A percentile compares a stretch with the other conserved stretches of the same genome.
phyloP scores from a whole-genome alignment of 1,140 invertebrate species.

The Cheumatopsyche charites region DNA sequence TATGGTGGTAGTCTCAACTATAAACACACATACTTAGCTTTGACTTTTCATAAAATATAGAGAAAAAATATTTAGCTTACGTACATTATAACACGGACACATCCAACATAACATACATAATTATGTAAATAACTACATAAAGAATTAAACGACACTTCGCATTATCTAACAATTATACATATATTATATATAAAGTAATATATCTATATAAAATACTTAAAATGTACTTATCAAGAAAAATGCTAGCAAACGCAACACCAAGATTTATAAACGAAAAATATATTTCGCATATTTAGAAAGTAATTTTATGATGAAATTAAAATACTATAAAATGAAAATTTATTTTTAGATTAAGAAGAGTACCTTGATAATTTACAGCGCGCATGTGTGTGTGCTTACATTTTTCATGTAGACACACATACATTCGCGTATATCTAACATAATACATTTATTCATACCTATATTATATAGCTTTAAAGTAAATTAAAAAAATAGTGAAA shows the following conservation, averaged over 20 bases:
- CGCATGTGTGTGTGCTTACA: neutral
- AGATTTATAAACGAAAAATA: slow-evolving; percentile 49
- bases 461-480: slow-evolving; percentile 48
- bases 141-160: neutral
- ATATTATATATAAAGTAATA: neutral
- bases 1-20: neutral
- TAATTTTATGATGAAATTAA: slow-evolving; percentile 16
- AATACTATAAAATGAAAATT: slow-evolving; percentile 36
- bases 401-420: neutral
- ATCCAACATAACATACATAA: neutral
- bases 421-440: neutral
- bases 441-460: slow-evolving; percentile 34
- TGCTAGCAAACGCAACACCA: slow-evolving; percentile 50
- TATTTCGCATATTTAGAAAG: slow-evolving; percentile 46
- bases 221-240: slow-evolving; percentile 43
- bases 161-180: neutral
- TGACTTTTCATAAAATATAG: too few species aligned
- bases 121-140: slow-evolving; percentile 1
- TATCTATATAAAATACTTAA: slow-evolving; percentile 6
- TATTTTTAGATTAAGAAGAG: slow-evolving; percentile 48
- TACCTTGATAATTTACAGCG: slow-evolving; percentile 44
- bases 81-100: slow-evolving; percentile 1
- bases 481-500: slow-evolving; percentile 47
- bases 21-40: too few species aligned
- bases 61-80: slow-evolving; percentile 18